Percentiles rank a stretch among this genome's conserved stretches.
Evolutionary conservation across 2,113 vertebrate species (phyloP).

Genomic region (Mirza zaza): DNA sequence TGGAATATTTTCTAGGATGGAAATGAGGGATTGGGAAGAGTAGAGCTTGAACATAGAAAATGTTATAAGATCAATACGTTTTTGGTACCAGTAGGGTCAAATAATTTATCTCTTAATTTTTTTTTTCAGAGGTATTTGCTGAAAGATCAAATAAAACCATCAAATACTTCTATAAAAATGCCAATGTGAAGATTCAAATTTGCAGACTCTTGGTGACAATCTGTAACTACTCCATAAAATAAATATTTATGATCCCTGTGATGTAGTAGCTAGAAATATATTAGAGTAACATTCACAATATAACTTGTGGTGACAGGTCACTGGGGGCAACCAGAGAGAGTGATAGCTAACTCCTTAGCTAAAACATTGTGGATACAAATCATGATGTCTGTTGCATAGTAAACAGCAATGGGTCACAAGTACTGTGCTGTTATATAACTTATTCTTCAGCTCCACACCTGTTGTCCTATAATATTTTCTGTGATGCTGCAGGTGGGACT

Average conservation of each 20-base stretch:
- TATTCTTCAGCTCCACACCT: neutral
- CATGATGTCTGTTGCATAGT: neutral
- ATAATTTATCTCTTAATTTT: neutral
- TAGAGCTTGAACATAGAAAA: neutral
- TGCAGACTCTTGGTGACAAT: neutral
- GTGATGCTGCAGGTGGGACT: neutral
- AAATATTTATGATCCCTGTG: neutral
- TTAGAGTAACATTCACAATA: neutral
- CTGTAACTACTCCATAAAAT: neutral
- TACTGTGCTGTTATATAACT: neutral
- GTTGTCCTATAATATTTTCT: neutral
- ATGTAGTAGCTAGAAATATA: neutral
- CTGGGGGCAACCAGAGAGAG: neutral
- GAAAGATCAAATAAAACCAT: neutral
- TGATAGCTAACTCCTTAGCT: neutral
- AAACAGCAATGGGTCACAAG: neutral
- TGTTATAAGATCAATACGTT: neutral
- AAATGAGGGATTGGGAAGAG: neutral
- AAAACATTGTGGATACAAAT: neutral
- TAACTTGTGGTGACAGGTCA: neutral
- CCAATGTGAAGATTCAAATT: neutral
- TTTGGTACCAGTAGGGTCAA: neutral
- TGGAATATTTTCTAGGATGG: neutral
- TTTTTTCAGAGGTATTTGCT: neutral
- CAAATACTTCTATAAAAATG: neutral